phyloP scores from a whole-genome alignment of 2,888 invertebrate species.

The Lasius platythorax region DNA sequence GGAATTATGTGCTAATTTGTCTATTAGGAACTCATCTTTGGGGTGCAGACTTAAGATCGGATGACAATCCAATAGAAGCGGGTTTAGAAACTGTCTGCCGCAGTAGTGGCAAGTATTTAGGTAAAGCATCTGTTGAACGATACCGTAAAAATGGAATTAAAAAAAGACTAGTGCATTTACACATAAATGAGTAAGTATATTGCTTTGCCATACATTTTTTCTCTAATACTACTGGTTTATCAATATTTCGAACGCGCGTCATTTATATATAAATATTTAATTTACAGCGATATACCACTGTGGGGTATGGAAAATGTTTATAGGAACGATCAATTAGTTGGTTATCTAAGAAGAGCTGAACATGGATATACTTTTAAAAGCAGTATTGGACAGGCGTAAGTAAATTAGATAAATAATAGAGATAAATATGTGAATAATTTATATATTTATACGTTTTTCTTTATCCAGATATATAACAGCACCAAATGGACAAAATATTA shows the following conservation, averaged over 20 bases:
- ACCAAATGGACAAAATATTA: constrained; percentile 88
- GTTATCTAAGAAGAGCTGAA: constrained; percentile 93
- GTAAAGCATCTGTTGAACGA: constrained; percentile 90
- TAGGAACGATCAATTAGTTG: constrained; percentile 92
- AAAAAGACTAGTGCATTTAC: constrained; percentile 92
- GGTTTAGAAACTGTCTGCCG: constrained; percentile 93
- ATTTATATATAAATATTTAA: background rate
- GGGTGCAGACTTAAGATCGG: constrained; percentile 93
- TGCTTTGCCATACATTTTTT: constrained; percentile 1
- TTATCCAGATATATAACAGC: constrained; percentile 87
- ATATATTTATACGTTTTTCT: background rate
- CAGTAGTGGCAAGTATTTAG: constrained; percentile 92
- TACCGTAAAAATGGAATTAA: constrained; percentile 90
- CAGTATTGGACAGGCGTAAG: constrained; percentile 89
- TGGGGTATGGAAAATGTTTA: constrained; percentile 95
- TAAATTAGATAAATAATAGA: constrained; percentile 53
- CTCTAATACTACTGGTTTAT: background rate
- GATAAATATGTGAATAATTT: background rate
- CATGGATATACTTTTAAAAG: constrained; percentile 89
- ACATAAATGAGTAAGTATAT: constrained; percentile 88
- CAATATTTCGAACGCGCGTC: background rate
- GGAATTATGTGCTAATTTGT: constrained; percentile 2
- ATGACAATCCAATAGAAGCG: constrained; percentile 96
- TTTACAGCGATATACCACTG: constrained; percentile 88
- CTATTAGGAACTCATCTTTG: constrained; percentile 92